Evolutionary conservation across 2,113 vertebrate genomes (phyloP), one percentile per base, ranked within the genome.

Genomic region (Oryzias celebensis): DNA sequence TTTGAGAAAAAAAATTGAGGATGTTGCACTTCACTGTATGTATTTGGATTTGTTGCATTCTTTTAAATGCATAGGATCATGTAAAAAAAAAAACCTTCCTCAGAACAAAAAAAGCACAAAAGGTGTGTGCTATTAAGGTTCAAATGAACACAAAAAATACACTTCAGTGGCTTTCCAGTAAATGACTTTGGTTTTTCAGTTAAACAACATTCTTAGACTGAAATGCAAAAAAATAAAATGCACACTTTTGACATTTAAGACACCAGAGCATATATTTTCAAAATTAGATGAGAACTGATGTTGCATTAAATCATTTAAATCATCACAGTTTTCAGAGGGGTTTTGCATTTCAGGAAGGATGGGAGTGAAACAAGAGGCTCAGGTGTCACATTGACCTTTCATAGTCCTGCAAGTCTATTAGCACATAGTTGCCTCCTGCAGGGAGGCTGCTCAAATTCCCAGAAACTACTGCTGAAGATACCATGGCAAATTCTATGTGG

Each of bases 311-410:
- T n/a, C 28, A 44, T 4, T 1, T 7, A 22, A 17, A 16, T 15
- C 16, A 24, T 16, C 36, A 36, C 2, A 65, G 20, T 43, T 17
- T 16, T 6, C 14, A 6, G 28, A 46, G 46, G 18, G 48, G 14
- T 42, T 60, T 55, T 53, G 16, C 52, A 50, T 73, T 58, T 57
- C 46, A 15, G 59, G 17, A 5, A 5, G 24, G 36, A 42, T 24
- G 14, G 7, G 16, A 51, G 52, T 42, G 24, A 44, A 47, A 45
- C 23, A 26, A 50, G 17, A 14, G n/a, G 54, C 22, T 69, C 43
- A 14, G 20, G 62, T 55, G 66, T 77, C 56, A 73, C 22, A 23
- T 12, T 14, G 56, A 71, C 73, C 68, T 77, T 64, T 74, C 69
- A 60, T 45, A 71, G 26, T 43, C 5, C 57, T 67, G 65, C 57